Conservation (phyloP, 2,113 vertebrate species). For the Lamprotornis superbus region DNA sequence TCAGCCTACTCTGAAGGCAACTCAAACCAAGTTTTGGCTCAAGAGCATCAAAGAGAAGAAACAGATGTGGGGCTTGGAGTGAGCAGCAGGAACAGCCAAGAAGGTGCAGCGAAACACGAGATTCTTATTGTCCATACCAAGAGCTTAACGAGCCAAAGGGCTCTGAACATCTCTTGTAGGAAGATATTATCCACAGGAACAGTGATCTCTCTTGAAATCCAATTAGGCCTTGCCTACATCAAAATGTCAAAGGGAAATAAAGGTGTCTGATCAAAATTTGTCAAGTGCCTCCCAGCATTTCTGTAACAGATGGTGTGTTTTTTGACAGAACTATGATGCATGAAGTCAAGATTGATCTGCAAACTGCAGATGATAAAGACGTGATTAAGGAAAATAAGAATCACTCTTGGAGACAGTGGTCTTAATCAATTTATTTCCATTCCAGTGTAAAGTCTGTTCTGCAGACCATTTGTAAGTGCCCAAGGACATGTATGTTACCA, state of each 20-base stretch:
- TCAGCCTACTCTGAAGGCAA: not conserved
- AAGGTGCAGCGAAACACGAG: not conserved
- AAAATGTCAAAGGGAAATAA: not conserved
- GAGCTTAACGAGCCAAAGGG: rapidly evolving
- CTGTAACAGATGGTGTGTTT: not conserved
- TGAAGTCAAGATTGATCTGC: not conserved
- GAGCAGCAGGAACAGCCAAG: not conserved
- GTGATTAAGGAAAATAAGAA: conserved; percentile 3
- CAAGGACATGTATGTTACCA: not conserved
- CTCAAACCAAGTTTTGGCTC: not conserved
- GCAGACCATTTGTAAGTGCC: not conserved
- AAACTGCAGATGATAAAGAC: not conserved
- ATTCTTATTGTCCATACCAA: not conserved
- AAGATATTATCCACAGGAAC: not conserved
- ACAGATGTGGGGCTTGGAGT: not conserved
- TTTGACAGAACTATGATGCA: not conserved
- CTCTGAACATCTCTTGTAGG: not conserved
- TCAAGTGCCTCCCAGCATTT: not conserved
- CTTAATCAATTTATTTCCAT: not conserved
- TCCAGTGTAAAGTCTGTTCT: not conserved
- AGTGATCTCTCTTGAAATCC: rapidly evolving
- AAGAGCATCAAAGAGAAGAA: not conserved
- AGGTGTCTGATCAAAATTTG: not conserved
- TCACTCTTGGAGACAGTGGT: not conserved
- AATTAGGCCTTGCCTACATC: not conserved